Evolutionary conservation across 2,797 vertebrate species (phyloP).

Genomic region (Falco novaeseelandiae): DNA sequence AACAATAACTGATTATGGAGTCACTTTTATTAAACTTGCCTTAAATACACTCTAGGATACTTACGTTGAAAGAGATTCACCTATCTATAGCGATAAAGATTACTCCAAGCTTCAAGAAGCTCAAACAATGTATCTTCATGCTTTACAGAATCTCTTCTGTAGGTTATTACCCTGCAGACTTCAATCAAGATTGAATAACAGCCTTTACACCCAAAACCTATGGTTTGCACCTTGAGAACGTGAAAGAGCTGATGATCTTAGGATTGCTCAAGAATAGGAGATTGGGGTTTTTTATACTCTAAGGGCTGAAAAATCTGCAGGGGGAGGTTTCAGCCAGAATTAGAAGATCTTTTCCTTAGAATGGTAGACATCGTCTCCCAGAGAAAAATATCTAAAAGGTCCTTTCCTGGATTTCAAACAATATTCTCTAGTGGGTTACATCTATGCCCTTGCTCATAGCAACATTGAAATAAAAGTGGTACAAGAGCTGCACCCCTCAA

Average conservation of each 20-base stretch:
- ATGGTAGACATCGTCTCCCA: background rate
- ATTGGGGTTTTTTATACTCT: background rate
- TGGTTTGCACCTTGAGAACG: background rate
- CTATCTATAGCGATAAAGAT: background rate
- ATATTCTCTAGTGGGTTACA: background rate
- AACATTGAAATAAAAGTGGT: background rate
- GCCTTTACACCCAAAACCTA: background rate
- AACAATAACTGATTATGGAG: background rate
- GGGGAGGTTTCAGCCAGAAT: background rate
- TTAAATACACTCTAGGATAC: background rate
- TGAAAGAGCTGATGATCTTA: background rate
- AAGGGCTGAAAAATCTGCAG: background rate
- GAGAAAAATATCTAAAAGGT: background rate
- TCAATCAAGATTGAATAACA: background rate
- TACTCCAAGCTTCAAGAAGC: background rate
- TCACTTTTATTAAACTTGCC: background rate
- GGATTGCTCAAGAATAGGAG: rapidly evolving
- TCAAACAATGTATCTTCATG: background rate
- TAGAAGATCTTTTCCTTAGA: background rate
- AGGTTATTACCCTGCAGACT: background rate
- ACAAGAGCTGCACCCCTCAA: background rate
- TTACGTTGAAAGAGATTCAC: background rate
- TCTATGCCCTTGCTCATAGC: background rate
- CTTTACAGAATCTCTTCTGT: background rate
- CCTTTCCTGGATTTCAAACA: background rate